Conservation (phyloP, 1,140 invertebrate species). For the Drosophila saltans region DNA sequence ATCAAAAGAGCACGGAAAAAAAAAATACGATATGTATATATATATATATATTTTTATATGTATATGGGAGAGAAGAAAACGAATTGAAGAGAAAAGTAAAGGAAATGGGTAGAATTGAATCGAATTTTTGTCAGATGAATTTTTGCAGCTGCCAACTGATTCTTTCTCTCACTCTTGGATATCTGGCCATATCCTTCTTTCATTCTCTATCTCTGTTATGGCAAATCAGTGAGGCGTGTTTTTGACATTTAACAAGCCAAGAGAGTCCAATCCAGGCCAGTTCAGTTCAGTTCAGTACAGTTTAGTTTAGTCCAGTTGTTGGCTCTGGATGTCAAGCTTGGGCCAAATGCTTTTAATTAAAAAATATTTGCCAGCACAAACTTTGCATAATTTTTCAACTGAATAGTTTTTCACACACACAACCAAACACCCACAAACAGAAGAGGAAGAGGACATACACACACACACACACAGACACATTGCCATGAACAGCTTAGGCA, state of each 20-base stretch:
- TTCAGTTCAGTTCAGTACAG: slow-evolving; percentile 25
- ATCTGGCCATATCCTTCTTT: not conserved
- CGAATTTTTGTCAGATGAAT: slow-evolving; percentile 65
- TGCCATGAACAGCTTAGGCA: slow-evolving; percentile 32
- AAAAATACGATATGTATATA: not conserved
- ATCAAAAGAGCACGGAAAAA: not conserved
- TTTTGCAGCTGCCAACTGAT: slow-evolving; percentile 57
- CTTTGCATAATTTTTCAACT: slow-evolving; percentile 67
- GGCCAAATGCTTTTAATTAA: slow-evolving; percentile 72
- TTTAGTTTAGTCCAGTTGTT: slow-evolving; percentile 14
- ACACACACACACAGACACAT: slow-evolving; percentile 4
- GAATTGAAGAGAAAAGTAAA: not conserved
- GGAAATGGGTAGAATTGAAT: slow-evolving; percentile 40
- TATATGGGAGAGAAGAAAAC: not conserved
- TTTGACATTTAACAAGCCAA: slow-evolving; percentile 71
- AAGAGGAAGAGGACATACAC: not conserved
- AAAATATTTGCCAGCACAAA: slow-evolving; percentile 64
- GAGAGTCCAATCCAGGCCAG: slow-evolving; percentile 12
- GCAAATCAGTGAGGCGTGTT: slow-evolving; percentile 65
- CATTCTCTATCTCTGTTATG: slow-evolving; percentile 16
- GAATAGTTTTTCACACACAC: slow-evolving; percentile 44
- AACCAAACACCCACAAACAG: slow-evolving; percentile 12
- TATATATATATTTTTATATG: not conserved
- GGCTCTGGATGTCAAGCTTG: slow-evolving; percentile 24
- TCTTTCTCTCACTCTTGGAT: slow-evolving; percentile 9